Base-by-base conservation (phyloP, 1,140 invertebrate genomes). In the Drosophila nigromelanica region DNA sequence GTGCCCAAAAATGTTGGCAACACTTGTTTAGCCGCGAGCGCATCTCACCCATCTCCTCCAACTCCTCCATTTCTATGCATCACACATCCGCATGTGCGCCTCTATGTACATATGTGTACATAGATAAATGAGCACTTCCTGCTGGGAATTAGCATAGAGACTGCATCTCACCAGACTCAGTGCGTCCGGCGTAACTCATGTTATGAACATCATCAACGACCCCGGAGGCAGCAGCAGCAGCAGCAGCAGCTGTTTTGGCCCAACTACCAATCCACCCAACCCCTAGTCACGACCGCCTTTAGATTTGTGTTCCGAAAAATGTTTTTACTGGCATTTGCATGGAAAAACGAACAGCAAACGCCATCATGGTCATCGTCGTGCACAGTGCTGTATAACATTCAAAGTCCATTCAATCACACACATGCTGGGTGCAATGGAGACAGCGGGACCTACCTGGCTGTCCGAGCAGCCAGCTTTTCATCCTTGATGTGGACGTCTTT, bases 91-190 rank as follows among this genome's bases (percentile, higher is more conserved):
- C 24, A 15, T 12, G 0, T 37, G 27, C 11, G 15, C 8, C 1
- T 5, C 4, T 30, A 3, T 21, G 47, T 47, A 35, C 51, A 15
- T 39, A 24, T 58, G 8, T 40, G 30, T 54, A 72, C 15, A 43
- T 47, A 15, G 42, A 37, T 47, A 43, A 66, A 52, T 18, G 69
- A 67, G 69, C 45, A 43, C 62, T 72, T 75, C 68, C 82, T 87
- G 83, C 76, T 68, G 83, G 83, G 82, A 87, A 87, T 87, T 87
- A 87, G 76, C 82, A 87, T 87, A 78, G 73, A 80, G 72, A 64
- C 75, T 69, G 58, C 72, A 72, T 52, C 47, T 59, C 47, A 42
- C 47, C 62, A 67, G 69, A 59, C 54, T 45, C 69, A 7, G 21
- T 59, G 62, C 47, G 62, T 67, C 54, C 62, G 54, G 67, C 54